Conservation (phyloP, 2,888 invertebrate species). For the Drosophila niveifrons region DNA sequence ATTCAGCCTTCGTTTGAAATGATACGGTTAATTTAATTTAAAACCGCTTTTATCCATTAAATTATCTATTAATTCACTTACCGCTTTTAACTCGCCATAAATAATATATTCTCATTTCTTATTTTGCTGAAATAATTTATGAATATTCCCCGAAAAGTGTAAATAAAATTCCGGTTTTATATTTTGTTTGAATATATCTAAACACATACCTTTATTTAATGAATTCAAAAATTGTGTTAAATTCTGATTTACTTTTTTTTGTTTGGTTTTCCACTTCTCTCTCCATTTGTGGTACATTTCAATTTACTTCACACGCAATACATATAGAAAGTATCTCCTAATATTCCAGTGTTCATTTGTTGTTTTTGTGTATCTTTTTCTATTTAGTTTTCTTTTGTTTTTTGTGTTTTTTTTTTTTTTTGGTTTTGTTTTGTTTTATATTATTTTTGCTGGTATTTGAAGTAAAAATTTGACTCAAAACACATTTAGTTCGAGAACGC, state of each 20-base stretch:
- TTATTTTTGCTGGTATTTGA: slow-evolving; percentile 61
- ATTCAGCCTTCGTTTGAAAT: background rate
- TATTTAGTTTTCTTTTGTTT: slow-evolving; percentile 50
- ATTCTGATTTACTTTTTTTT: slow-evolving; percentile 73
- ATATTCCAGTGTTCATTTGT: slow-evolving; percentile 52
- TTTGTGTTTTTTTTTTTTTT: slow-evolving; percentile 38
- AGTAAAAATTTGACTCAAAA: slow-evolving; percentile 78
- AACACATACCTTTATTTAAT: slow-evolving; percentile 85
- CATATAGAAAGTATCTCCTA: slow-evolving; percentile 66
- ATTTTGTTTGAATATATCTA: slow-evolving; percentile 84
- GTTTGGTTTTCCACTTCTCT: slow-evolving; percentile 47
- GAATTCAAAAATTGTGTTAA: slow-evolving; percentile 83
- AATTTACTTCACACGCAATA: slow-evolving; percentile 61
- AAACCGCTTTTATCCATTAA: background rate
- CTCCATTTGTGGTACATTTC: slow-evolving; percentile 63
- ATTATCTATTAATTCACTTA: background rate
- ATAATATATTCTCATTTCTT: background rate
- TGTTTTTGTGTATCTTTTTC: slow-evolving; percentile 40
- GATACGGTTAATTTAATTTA: background rate
- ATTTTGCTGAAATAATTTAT: background rate
- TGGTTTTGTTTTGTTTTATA: slow-evolving; percentile 37
- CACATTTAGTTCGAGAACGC: slow-evolving; percentile 78
- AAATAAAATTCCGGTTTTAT: slow-evolving; percentile 30
- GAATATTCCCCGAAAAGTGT: background rate
- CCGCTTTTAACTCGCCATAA: background rate